Percentiles rank a stretch among this genome's conserved stretches.
Evolutionary conservation across 2,888 invertebrate species (phyloP).

Genomic region (Athalia cordata): DNA sequence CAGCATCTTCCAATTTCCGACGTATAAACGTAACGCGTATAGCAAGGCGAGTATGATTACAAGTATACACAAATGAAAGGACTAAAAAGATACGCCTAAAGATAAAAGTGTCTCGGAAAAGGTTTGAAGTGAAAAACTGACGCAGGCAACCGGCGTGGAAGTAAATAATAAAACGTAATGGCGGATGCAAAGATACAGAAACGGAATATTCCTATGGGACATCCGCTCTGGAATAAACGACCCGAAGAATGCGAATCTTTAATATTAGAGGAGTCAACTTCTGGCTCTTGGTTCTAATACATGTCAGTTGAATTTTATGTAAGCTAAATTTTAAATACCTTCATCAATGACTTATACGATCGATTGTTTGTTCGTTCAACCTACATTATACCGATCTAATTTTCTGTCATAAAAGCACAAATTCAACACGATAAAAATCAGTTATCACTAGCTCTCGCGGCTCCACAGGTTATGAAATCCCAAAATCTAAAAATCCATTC

Average conservation of each 20-base stretch:
- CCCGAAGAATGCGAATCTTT: slow-evolving; percentile 35
- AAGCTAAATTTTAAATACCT: not conserved
- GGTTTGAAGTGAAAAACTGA: slow-evolving; percentile 19
- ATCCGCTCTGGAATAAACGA: slow-evolving; percentile 32
- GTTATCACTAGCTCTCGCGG: too few species aligned
- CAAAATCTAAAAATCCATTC: slow-evolving; percentile 5
- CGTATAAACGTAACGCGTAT: too few species aligned
- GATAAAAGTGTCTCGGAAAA: slow-evolving; percentile 16
- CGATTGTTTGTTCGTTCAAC: too few species aligned
- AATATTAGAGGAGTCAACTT: slow-evolving; percentile 38
- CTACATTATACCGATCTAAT: too few species aligned
- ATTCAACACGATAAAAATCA: too few species aligned
- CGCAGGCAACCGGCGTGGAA: slow-evolving; percentile 9
- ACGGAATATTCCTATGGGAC: slow-evolving; percentile 38
- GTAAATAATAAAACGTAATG: slow-evolving; percentile 40
- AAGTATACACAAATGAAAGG: not conserved
- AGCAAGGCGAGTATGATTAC: not conserved
- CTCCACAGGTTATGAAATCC: not conserved
- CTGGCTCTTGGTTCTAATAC: slow-evolving; percentile 9
- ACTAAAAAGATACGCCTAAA: not conserved
- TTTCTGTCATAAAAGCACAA: too few species aligned
- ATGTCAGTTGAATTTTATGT: not conserved
- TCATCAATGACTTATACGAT: too few species aligned
- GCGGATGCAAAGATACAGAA: slow-evolving; percentile 35
- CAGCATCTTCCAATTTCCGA: not conserved